These are phyloP conservation scores for Pedetes capensis DNA, from an alignment of 2,113 vertebrate genomes.

Conservation along the genomic window DNA sequence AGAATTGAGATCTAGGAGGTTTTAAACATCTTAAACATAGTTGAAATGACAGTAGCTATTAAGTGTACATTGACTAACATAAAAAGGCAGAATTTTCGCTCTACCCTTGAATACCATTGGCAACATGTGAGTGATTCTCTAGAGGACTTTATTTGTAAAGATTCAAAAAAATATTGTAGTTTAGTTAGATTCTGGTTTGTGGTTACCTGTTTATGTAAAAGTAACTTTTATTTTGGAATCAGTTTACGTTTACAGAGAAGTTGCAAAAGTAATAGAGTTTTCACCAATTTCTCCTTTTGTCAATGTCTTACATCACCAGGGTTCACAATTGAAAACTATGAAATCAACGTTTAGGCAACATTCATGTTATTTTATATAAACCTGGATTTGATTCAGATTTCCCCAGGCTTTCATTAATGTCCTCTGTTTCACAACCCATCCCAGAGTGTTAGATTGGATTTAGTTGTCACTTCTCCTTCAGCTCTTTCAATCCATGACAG, in stretches of 20 bases:
- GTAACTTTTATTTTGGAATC: conserved; percentile 17
- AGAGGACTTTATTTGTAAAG: neutral
- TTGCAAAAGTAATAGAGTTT: neutral
- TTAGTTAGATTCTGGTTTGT: conserved; percentile 20
- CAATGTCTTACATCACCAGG: neutral
- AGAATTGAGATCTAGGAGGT: neutral
- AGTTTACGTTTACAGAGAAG: neutral
- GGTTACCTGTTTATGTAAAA: neutral
- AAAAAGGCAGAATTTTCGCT: neutral
- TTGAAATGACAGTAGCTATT: neutral
- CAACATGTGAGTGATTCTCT: neutral
- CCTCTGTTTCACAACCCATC: neutral
- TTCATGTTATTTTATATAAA: neutral
- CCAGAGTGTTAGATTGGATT: neutral
- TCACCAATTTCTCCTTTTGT: neutral
- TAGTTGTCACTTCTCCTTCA: neutral
- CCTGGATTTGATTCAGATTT: neutral
- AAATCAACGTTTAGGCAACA: neutral
- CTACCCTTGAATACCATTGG: neutral
- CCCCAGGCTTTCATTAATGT: neutral
- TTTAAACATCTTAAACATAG: neutral
- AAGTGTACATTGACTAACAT: neutral
- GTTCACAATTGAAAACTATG: neutral
- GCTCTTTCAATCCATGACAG: neutral
- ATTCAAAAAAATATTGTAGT: neutral